Evolutionary conservation across 1,140 invertebrate genomes (phyloP), one percentile per base, ranked within the genome.

Genomic region (Homalodisca vitripennis): DNA sequence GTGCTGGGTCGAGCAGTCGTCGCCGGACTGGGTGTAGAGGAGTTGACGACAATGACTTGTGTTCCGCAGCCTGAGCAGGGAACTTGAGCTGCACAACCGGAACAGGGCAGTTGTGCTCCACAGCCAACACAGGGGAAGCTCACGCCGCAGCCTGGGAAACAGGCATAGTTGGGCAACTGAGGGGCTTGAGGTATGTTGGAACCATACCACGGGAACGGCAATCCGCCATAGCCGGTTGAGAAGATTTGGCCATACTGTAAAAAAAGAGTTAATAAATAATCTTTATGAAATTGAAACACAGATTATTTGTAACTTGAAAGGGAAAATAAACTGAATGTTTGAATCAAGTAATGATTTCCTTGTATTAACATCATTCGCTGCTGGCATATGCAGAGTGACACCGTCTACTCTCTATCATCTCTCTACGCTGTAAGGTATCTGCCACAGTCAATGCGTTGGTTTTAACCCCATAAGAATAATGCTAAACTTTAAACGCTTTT

Each of bases 181-280:
- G 55, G 55, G 29, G 6, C 14, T n/a, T 30, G 24, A 26, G 55
- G 55, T 14, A 60, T 60, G 14, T 26, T 26, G 24, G 55, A 2
- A 27, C 14, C 55, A n/a, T 60, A 60, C 55, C 55, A 60, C 3
- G 55, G 27, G 29, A 60, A 60, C 24, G 55, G 55, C 26, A 24
- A 10, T 60, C 55, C 55, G 26, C 55, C 55, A 30, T 3, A 60
- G 14, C 55, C 55, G 29, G 14, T 60, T 60, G 55, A 60, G 26
- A 60, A 22, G 26, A 27, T 14, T n/a, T 60, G 55, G 55, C 55
- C 55, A 60, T 27, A 60, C 55, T 60, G 55, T 12, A 60, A 60
- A 27, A 13, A 41, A 17, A 41, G n/a, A n/a, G n/a, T n/a, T n/a
- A n/a, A n/a, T n/a, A n/a, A n/a, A n/a, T n/a, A n/a, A n/a, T n/a